Percentiles rank a stretch among this genome's conserved stretches.
Conservation (phyloP, 2,797 vertebrate genomes). For the Melanotaenia nigrans region DNA sequence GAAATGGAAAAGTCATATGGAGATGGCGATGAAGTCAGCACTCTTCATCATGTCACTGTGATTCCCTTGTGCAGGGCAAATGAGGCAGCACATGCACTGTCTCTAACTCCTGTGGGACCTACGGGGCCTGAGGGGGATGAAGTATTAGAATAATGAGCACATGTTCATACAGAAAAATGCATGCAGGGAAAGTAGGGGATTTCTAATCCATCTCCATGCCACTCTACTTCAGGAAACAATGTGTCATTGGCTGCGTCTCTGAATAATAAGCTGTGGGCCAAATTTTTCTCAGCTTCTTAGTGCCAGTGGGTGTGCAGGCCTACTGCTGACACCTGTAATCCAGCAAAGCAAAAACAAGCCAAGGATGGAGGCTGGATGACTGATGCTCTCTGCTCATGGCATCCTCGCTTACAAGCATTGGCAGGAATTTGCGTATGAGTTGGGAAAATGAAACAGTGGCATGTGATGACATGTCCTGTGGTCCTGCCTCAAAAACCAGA, state of each 20-base stretch:
- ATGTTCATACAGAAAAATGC: constrained; percentile 74
- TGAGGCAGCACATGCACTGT: constrained; percentile 47
- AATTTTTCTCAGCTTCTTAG: constrained; percentile 55
- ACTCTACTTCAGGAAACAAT: constrained; percentile 50
- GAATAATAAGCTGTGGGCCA: constrained; percentile 62
- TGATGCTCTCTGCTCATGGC: constrained; percentile 65
- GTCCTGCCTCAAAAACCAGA: constrained; percentile 13
- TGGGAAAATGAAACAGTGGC: constrained; percentile 58
- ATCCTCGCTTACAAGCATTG: constrained; percentile 55
- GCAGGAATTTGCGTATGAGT: constrained; percentile 67
- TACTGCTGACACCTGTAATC: constrained; percentile 74
- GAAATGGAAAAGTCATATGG: constrained; percentile 74
- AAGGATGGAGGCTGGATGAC: constrained; percentile 67
- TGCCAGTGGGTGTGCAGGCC: constrained; percentile 52
- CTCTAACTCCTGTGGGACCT: constrained; percentile 66
- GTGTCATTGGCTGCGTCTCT: constrained; percentile 34
- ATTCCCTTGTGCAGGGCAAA: constrained; percentile 66
- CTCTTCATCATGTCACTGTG: constrained; percentile 71
- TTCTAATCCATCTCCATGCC: constrained; percentile 62
- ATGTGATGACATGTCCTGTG: constrained; percentile 68
- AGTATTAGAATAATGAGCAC: constrained; percentile 76
- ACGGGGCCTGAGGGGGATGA: constrained; percentile 62
- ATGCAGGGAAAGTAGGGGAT: constrained; percentile 61
- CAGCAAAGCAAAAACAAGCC: constrained; percentile 61
- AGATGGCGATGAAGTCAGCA: constrained; percentile 73